Evolutionary conservation across 2,888 invertebrate genomes (phyloP), one percentile per base, ranked within the genome.

Genomic region (Drosophila melanocephala): DNA sequence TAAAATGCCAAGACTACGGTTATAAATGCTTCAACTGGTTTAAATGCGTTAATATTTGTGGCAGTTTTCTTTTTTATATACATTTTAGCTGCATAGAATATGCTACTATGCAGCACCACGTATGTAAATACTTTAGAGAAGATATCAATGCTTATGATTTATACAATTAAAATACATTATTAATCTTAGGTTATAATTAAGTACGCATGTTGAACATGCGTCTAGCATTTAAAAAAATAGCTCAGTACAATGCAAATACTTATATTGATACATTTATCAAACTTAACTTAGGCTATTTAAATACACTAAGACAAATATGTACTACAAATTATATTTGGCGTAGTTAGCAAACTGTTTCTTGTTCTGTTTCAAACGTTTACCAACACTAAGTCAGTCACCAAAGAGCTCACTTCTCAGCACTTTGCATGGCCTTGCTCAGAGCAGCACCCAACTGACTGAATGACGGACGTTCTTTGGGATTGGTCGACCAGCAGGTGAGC

Each of bases 391-490:
- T 76, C 82, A 76, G 82, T 79, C 72, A 55, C 28, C 33, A 35
- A 0, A 22, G 32, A 19, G 50, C 64, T 79, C 71, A 91, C 66
- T 92, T 91, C 79, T 92, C 93, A 78, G 90, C 90, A 79, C 81
- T 84, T 85, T 93, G 92, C 88, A 93, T 93, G 72, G 93, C 92
- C 89, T 93, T 93, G 81, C 93, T 93, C 42, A 94, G 89, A 39
- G 93, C 93, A 59, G 93, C 85, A 60, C 93, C 93, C 65, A 94
- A 82, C 75, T 93, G 94, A 81, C 93, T 94, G 81, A 94, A 94
- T 62, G 93, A 93, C 37, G 94, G 93, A 71, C 94, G 91, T 72
- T 94, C 93, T 73, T 93, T 94, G 72, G 94, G 93, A 83, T 93
- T 92, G 44, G 76, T 61, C 66, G 85, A 91, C 93, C 93, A 94